A percentile compares a stretch with the other conserved stretches of the same genome.
Conservation (phyloP, 1,140 invertebrate species). For the Drosophila biarmipes region DNA sequence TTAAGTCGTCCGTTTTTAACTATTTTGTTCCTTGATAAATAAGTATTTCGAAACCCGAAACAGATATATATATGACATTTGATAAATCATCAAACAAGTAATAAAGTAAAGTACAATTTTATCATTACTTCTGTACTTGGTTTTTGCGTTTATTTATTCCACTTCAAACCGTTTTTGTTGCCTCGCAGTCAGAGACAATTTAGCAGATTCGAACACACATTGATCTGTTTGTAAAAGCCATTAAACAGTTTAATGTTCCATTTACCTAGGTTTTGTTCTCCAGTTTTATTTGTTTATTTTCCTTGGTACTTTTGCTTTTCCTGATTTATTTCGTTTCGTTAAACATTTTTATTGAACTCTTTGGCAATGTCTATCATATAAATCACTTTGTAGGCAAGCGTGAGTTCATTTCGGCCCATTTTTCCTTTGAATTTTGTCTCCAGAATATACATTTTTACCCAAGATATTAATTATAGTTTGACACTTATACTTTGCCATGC, state of each 20-base stretch:
- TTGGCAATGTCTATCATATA: conserved; percentile 42
- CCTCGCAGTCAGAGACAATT: conserved; percentile 21
- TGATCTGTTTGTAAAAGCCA: conserved; percentile 49
- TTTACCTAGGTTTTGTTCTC: conserved; percentile 44
- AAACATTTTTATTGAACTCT: conserved; percentile 46
- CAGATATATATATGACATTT: conserved; percentile 39
- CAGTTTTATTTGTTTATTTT: conserved; percentile 40
- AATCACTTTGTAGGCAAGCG: conserved; percentile 47
- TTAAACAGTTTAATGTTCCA: conserved; percentile 50
- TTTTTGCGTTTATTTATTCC: conserved; percentile 15
- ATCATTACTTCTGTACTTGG: conserved; percentile 33
- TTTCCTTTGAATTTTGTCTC: conserved; percentile 38
- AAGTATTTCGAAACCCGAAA: conserved; percentile 47
- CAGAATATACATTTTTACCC: conserved; percentile 30
- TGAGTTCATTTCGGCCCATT: conserved; percentile 40
- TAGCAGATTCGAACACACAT: conserved; percentile 28
- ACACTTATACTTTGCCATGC: conserved; percentile 67
- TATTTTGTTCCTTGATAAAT: conserved; percentile 54
- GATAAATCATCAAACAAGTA: conserved; percentile 62
- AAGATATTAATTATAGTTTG: conserved; percentile 35
- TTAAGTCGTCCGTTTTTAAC: conserved; percentile 49
- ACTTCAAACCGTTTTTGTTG: conserved; percentile 10
- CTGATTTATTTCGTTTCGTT: conserved; percentile 51
- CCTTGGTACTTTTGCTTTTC: conserved; percentile 42
- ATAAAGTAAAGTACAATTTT: conserved; percentile 59